Evolutionary conservation across 1,140 invertebrate genomes (phyloP).

Genomic region (Epicauta chinensis): DNA sequence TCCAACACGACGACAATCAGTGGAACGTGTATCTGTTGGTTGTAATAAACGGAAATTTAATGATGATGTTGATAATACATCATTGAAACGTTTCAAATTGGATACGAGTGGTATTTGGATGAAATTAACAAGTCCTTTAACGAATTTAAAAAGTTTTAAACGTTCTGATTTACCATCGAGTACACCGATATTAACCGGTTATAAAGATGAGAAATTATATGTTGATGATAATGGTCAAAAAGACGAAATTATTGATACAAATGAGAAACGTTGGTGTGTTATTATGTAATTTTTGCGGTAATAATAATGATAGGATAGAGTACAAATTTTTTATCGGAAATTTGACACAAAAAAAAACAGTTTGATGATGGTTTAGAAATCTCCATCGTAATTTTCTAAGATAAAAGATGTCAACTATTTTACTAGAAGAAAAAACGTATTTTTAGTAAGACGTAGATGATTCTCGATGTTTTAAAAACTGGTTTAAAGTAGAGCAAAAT

Average conservation of each 20-base stretch:
- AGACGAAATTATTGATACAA: constrained; percentile 4
- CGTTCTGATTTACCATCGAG: constrained; percentile 27
- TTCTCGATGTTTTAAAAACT: too few relatives aligned
- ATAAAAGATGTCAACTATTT: too few relatives aligned
- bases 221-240: constrained; percentile 14
- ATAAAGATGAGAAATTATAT: constrained; percentile 29
- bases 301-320: too few relatives aligned
- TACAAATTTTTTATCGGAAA: too few relatives aligned
- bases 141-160: constrained; percentile 26
- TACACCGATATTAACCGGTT: constrained; percentile 37
- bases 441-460: too few relatives aligned
- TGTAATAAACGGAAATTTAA: constrained; percentile 32
- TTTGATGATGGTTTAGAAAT: too few relatives aligned
- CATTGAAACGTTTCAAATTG: constrained; percentile 29
- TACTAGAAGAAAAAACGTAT: too few relatives aligned
- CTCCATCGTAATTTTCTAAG: too few relatives aligned
- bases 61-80: constrained; percentile 27
- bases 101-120: constrained; percentile 30
- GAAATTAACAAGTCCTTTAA: constrained; percentile 34
- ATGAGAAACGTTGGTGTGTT: constrained; percentile 29
- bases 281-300: constrained; percentile 28
- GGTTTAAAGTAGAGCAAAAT: too few relatives aligned
- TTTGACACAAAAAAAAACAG: too few relatives aligned
- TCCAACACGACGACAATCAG: constrained; percentile 10
- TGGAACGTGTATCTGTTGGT: constrained; percentile 22